These are phyloP conservation scores for Sorex araneus DNA, from an alignment of 2,113 vertebrate species.

Conservation along the genomic window DNA sequence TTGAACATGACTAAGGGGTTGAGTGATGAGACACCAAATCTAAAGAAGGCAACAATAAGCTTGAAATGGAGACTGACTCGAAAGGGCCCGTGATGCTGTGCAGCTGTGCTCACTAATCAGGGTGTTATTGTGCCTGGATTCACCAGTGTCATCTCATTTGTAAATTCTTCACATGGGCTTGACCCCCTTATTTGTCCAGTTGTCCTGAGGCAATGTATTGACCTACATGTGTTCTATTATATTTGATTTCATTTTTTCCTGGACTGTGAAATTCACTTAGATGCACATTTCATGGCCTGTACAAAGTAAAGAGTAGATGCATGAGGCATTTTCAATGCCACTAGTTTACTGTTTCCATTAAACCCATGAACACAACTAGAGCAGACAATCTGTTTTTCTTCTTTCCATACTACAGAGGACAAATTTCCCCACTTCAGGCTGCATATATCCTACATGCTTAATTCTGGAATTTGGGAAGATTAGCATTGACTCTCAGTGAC, in stretches of 20 bases:
- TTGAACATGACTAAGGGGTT: background rate
- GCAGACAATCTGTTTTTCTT: background rate
- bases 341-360: background rate
- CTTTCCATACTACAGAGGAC: background rate
- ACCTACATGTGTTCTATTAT: slow-evolving; percentile 7
- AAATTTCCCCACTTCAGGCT: background rate
- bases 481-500: background rate
- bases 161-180: slow-evolving; percentile 3
- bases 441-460: background rate
- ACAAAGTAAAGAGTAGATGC: background rate
- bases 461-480: background rate
- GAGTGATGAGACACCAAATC: slow-evolving; percentile 37
- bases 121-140: slow-evolving; percentile 6
- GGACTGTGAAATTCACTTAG: slow-evolving; percentile 60
- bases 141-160: slow-evolving; percentile 22
- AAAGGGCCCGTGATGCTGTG: background rate
- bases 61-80: background rate
- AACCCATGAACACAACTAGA: background rate
- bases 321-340: slow-evolving; percentile 23
- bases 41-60: slow-evolving; percentile 33
- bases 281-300: background rate
- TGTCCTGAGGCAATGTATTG: slow-evolving; percentile 31
- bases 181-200: background rate
- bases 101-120: slow-evolving; percentile 55
- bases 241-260: slow-evolving; percentile 51